Evolutionary conservation across 2,113 vertebrate species (phyloP), one percentile per base, ranked within the genome.

Genomic region (Ailurus styani): DNA sequence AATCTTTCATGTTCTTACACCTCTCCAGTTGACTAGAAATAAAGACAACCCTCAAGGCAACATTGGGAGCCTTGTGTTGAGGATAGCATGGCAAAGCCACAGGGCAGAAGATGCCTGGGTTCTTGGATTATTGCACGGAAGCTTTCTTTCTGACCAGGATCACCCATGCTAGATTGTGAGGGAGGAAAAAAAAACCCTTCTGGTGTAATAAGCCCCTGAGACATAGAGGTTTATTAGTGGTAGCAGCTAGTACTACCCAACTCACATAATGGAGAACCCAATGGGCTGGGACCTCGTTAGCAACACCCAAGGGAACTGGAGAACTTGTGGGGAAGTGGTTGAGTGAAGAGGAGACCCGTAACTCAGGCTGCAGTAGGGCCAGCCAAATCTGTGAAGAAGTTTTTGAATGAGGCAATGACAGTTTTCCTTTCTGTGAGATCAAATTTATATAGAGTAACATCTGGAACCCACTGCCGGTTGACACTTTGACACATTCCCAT

Each of bases 391-490:
- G 68, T 88, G 88, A 87, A 88, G 81, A 88, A 93, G 82, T 96
- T 66, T 84, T 87, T 96, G 86, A 96, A 86, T 95, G 95, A 91
- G 52, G 72, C 95, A 88, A 96, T 96, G 89, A 96, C 66, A 95
- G 29, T 88, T 88, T 97, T 97, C 82, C 27, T 82, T 97, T 96
- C 72, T 45, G 57, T 9, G 72, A 47, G 62, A 94, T n/a, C 94
- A 87, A 7, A 90, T 97, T 90, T 95, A 84, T 89, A 78, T 17
- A 83, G 42, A 82, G 47, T 3, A 95, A 95, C 70, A 96, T 93
- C 78, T 93, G 91, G 95, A 95, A 93, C 50, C 52, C 62, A 64
- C 62, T 77, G 81, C 23, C 91, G 47, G 34, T 97, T 87, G 87
- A 94, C 93, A 95, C 64, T 66, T 13, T 90, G 96, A 96, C 96